phyloP scores from a whole-genome alignment of 2,113 vertebrate species.

The Urocynchramus pylzowi region DNA sequence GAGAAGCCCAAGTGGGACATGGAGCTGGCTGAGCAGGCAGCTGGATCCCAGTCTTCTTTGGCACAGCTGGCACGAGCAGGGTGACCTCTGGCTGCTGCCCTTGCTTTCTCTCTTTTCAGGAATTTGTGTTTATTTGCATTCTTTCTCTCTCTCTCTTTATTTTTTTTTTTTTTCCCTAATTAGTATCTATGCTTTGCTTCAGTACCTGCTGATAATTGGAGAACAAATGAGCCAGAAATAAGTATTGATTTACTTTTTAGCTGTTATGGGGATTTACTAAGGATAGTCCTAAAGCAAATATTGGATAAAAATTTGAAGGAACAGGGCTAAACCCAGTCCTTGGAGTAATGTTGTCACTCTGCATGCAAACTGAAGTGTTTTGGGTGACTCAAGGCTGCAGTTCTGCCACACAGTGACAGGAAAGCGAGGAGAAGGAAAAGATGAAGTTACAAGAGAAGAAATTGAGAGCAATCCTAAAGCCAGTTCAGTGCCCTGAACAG shows the following conservation, averaged over 20 bases:
- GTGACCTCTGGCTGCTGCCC: not conserved
- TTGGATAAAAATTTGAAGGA: not conserved
- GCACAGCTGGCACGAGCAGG: not conserved
- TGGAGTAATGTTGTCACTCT: not conserved
- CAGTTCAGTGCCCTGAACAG: not conserved
- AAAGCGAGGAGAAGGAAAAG: not conserved
- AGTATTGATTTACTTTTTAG: not conserved
- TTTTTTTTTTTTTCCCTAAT: rapidly evolving
- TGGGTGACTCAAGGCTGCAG: not conserved
- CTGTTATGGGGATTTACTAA: not conserved
- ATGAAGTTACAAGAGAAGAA: not conserved
- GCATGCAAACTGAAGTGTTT: not conserved
- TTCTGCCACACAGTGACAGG: not conserved
- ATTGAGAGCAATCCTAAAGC: not conserved
- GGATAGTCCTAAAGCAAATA: not conserved
- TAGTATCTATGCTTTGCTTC: not conserved
- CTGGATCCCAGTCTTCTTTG: not conserved
- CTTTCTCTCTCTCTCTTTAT: not conserved
- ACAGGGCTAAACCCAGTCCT: not conserved
- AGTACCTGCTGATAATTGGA: not conserved
- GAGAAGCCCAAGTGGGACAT: not conserved
- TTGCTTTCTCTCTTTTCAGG: not conserved
- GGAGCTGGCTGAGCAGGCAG: not conserved
- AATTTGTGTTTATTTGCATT: not conserved
- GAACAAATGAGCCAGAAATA: not conserved